Evolutionary conservation across 2,888 invertebrate species (phyloP), one percentile per base, ranked within the genome.

Genomic region (Xanthostigma xanthostigma): DNA sequence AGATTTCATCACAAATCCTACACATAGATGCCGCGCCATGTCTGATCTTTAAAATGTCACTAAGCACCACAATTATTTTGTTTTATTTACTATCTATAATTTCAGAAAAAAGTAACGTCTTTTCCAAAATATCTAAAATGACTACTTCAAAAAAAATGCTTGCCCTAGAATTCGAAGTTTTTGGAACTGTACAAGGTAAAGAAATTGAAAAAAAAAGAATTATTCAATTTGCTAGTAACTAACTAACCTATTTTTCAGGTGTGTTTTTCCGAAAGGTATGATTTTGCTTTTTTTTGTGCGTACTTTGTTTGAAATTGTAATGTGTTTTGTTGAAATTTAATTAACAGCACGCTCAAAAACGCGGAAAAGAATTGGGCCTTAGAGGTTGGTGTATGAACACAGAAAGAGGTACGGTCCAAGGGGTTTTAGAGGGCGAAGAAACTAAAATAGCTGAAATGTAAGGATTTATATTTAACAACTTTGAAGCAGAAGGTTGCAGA

Each of bases 331-430:
- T 27, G 44, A 17, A 17, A 17, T 17, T 47, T 48, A 53, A 55
- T 51, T 62, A 65, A 8, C 61, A 85, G 83, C 74, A 73, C 53
- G 84, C 85, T 0, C 75, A 80, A 60, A 66, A 73, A 50, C 73
- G 79, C 62, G 80, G 79, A 0, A 73, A 73, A 35, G 74, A 74
- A 57, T 65, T 84, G 17, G 75, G 75, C 1, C 58, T 85, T 3
- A 72, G 69, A 51, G 86, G 85, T 10, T 85, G 84, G 81, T 84
- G 84, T 58, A 78, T 74, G 72, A 85, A 85, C 58, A 84, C 84
- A 0, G 57, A 68, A 1, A 60, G 69, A 36, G 81, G 78, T 8
- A 83, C 84, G 0, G 85, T 86, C 0, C 65, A 75, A 14, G 85
- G 85, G 2, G 59, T 73, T 48, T 59, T 84, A 55, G 75, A 84